Evolutionary conservation across 2,888 invertebrate species (phyloP).

Genomic region (Nematopogon swammerdamellus): DNA sequence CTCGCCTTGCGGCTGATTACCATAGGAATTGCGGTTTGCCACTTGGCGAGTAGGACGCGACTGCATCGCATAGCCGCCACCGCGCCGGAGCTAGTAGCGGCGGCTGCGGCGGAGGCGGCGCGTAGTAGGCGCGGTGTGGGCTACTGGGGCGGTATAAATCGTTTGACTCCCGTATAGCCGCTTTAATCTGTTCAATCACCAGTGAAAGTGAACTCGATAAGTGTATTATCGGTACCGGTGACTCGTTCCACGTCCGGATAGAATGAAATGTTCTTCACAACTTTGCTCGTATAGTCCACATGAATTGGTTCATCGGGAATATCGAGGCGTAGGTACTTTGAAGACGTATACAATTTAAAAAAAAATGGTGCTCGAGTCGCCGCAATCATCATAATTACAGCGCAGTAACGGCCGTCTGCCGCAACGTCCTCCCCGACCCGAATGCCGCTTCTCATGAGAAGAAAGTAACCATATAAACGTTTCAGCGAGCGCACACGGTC

Average conservation of each 20-base stretch:
- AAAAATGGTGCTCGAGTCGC: too few species aligned
- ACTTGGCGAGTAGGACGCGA: conserved; percentile 17
- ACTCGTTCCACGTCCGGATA: too few species aligned
- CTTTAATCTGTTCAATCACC: not conserved
- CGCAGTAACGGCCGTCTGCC: too few species aligned
- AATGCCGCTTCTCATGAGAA: not conserved
- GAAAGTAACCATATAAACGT: not conserved
- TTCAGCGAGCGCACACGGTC: not conserved
- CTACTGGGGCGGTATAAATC: conserved; percentile 27
- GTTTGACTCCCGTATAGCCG: conserved; percentile 18
- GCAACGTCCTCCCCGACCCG: not conserved
- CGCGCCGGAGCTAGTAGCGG: too few species aligned
- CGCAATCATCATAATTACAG: not conserved
- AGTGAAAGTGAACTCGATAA: not conserved
- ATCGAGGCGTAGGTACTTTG: too few species aligned
- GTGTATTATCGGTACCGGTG: not conserved
- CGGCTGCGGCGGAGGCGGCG: too few species aligned
- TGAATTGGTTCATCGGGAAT: too few species aligned
- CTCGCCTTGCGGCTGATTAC: conserved; percentile 24
- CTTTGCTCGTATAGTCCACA: too few species aligned
- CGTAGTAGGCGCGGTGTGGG: conserved; percentile 9
- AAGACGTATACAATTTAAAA: too few species aligned
- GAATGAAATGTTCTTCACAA: too few species aligned
- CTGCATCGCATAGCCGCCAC: too few species aligned
- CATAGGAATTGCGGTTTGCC: conserved; percentile 36